Evolutionary conservation across 2,888 invertebrate genomes (phyloP), one percentile per base, ranked within the genome.

Genomic region (Pogonocherus hispidulus): DNA sequence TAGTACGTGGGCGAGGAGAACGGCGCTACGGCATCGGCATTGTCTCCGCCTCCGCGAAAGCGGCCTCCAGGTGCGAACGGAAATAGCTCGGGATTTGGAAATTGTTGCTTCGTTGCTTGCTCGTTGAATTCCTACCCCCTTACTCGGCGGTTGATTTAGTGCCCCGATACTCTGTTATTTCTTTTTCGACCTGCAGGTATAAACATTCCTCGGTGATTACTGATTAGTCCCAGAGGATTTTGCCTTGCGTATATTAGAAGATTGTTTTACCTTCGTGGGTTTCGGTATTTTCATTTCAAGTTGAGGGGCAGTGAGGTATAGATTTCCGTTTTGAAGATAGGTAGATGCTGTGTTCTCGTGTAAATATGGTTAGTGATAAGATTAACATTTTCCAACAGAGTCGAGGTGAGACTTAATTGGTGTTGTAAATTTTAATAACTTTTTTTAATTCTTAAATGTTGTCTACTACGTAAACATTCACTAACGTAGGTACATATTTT

Each of bases 31-130:
- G 9, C 35, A 66, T 51, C 23, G 55, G 23, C 62, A 22, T 37
- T 46, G 19, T 8, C 22, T n/a, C 52, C 52, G 16, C 16, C 35
- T 35, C 35, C 35, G 14, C 54, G 18, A 47, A 46, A 47, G 11
- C 19, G 56, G 27, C 59, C 59, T 59, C 47, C 59, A 59, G 59
- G 59, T 59, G 59, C 19, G 59, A 32, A 59, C 59, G 59, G 59
- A 59, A 59, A 59, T 59, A 59, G 59, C 44, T 47, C 19, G 59
- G 59, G 44, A 59, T 47, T 47, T 47, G 59, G 47, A 59, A 59
- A 59, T 59, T 47, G 59, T 59, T 59, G 47, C 47, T 56, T 32
- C 56, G 19, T 64, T 46, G 64, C 64, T 55, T 64, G 55, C 55
- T 9, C 14, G 52, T 27, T 22, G 20, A 20, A 14, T 41, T 27